Conservation (phyloP, 2,113 vertebrate genomes). For the Oceanodroma tethys region DNA sequence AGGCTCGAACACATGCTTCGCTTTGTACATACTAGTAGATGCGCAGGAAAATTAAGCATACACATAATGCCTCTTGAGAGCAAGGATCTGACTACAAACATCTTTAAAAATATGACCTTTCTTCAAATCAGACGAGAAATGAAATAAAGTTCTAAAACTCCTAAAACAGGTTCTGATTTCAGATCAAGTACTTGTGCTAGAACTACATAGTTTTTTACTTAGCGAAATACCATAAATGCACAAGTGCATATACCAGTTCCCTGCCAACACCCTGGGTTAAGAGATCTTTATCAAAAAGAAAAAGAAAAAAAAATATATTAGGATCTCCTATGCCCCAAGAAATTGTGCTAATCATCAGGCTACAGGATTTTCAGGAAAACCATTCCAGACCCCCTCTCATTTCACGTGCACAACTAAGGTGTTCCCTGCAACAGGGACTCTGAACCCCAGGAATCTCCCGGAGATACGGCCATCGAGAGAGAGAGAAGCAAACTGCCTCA, state of each 20-base stretch:
- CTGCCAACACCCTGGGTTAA: neutral
- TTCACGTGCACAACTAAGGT: neutral
- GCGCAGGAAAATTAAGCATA: neutral
- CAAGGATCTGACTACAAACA: neutral
- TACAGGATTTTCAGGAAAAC: neutral
- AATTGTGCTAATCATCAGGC: neutral
- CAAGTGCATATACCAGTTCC: neutral
- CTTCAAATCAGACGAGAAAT: neutral
- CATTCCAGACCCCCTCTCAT: neutral
- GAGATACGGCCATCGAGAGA: rapidly evolving
- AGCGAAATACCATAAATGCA: neutral
- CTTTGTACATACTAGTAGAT: neutral
- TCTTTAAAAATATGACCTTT: neutral
- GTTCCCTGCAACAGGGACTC: neutral
- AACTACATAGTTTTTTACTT: neutral
- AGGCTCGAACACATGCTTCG: rapidly evolving
- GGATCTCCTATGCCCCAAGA: neutral
- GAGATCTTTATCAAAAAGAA: neutral
- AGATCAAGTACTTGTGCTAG: neutral
- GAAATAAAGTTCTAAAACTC: neutral
- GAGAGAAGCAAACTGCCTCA: neutral
- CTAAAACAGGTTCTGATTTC: neutral
- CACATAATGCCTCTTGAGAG: neutral
- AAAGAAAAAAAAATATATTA: neutral
- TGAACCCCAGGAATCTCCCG: neutral